Evolutionary conservation across 1,140 invertebrate species (phyloP), one percentile per base, ranked within the genome.

Genomic region (Scaptomyza graminum): DNA sequence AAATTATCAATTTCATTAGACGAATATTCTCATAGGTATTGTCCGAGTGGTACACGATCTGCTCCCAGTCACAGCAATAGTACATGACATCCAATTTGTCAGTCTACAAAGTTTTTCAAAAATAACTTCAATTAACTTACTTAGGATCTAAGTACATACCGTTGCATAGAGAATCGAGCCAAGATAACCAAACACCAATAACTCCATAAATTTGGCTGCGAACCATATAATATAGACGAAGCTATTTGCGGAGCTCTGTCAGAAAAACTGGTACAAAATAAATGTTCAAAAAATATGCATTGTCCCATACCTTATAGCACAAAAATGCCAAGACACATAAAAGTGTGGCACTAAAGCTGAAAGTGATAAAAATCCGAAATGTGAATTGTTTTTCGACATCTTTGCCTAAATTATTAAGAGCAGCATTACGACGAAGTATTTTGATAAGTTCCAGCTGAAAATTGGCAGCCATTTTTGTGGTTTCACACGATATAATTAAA

Each of bases 1-100:
- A 22, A 1, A 55, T 28, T 8, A 79, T 57, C 5, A 76, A 41
- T 31, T 79, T 76, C 73, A 79, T 65, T 18, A 76, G 54, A 5
- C 62, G 50, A n/a, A 57, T 44, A 65, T 76, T 79, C 18, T 76
- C 68, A 8, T 34, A 7, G 0, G 56, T 31, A 47, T 76, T 59
- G 9, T 31, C 4, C 9, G 76, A 79, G 11, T 54, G 28, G 16
- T 49, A 28, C 4, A 79, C 51, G 0, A 72, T 39, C 5, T 72
- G 52, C 37, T 75, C 72, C 67, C 67, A 75, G 13, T 61, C 52
- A 22, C 44, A 46, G 3, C 43, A 43, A 50, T 75, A 79, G 37
- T 79, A 79, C 25, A 47, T 64, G 0, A 37, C 16, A 44, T 63
- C 57, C 34, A 78, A 37, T 1, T 63, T 18, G 46, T 78, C 54